phyloP scores from a whole-genome alignment of 2,888 invertebrate genomes.

The Lissocephala sabroskyi region DNA sequence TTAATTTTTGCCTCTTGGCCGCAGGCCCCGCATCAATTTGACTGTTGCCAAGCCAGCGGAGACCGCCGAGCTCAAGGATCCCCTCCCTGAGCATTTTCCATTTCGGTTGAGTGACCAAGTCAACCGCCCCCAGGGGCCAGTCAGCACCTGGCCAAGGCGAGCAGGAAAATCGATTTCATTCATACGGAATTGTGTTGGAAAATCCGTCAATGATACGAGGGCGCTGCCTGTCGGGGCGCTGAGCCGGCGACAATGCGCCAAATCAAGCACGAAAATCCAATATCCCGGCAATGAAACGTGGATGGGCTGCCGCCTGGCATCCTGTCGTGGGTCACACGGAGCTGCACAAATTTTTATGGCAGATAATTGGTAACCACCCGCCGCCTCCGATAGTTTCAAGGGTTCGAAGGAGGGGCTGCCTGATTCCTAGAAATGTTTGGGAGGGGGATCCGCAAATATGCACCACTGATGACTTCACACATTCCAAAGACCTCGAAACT shows the following conservation, averaged over 20 bases:
- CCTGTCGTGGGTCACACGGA: not conserved
- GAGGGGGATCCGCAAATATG: constrained; percentile 41
- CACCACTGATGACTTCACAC: constrained; percentile 55
- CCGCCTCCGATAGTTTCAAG: too few relatives aligned
- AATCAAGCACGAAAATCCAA: constrained; percentile 60
- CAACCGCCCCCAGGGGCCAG: too few relatives aligned
- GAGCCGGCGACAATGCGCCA: constrained; percentile 43
- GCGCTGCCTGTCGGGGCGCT: constrained; percentile 34
- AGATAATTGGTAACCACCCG: constrained; percentile 31
- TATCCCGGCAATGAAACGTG: constrained; percentile 51
- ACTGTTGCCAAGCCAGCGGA: constrained; percentile 37
- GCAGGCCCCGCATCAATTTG: constrained; percentile 12
- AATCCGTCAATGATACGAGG: constrained; percentile 58
- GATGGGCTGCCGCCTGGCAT: not conserved
- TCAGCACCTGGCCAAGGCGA: too few relatives aligned
- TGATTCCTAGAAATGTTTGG: too few relatives aligned
- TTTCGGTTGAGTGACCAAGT: too few relatives aligned
- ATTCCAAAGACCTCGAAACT: constrained; percentile 38
- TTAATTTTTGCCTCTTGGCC: constrained; percentile 60
- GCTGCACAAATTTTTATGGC: constrained; percentile 12
- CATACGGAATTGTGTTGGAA: constrained; percentile 52
- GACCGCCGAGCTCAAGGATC: too few relatives aligned
- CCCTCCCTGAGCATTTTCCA: too few relatives aligned
- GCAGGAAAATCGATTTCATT: constrained; percentile 57
- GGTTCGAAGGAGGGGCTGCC: constrained; percentile 41